Percentiles rank a stretch among this genome's conserved stretches.
Conservation (phyloP, 2,113 vertebrate species). For the Malurus cyaneus region DNA sequence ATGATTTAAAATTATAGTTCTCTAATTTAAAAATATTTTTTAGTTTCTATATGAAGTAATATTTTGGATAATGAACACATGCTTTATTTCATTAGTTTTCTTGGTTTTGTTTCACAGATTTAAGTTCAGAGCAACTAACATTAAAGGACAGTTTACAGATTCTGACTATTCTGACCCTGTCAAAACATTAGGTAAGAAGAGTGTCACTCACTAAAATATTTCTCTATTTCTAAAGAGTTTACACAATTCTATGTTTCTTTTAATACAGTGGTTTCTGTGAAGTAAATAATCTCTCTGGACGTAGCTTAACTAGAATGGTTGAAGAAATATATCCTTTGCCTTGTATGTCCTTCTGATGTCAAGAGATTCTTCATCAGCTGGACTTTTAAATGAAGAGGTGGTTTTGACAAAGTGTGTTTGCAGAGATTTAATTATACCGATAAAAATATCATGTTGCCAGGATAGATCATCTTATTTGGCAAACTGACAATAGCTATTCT, state of each 20-base stretch:
- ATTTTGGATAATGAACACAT: neutral
- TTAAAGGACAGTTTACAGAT: slow-evolving; percentile 90
- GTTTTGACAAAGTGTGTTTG: neutral
- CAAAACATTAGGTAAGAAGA: slow-evolving; percentile 87
- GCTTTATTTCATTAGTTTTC: neutral
- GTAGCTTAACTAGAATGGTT: neutral
- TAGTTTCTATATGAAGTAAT: neutral
- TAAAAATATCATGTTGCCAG: neutral
- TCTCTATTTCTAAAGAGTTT: neutral
- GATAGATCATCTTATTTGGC: neutral
- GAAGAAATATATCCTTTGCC: neutral
- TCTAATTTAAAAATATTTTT: neutral
- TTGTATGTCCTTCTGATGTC: neutral
- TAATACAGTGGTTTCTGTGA: neutral
- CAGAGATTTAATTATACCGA: neutral
- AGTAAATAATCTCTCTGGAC: neutral
- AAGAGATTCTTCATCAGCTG: neutral
- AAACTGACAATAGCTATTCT: neutral
- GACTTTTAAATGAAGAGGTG: neutral
- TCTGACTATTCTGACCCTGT: slow-evolving; percentile 91
- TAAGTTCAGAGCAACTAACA: slow-evolving; percentile 94
- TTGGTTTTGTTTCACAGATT: slow-evolving; percentile 80
- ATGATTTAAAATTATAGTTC: neutral
- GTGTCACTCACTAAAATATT: neutral
- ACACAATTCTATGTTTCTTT: neutral